Conservation (phyloP, 2,113 vertebrate species). For the Onychorhynchus coronatus region DNA sequence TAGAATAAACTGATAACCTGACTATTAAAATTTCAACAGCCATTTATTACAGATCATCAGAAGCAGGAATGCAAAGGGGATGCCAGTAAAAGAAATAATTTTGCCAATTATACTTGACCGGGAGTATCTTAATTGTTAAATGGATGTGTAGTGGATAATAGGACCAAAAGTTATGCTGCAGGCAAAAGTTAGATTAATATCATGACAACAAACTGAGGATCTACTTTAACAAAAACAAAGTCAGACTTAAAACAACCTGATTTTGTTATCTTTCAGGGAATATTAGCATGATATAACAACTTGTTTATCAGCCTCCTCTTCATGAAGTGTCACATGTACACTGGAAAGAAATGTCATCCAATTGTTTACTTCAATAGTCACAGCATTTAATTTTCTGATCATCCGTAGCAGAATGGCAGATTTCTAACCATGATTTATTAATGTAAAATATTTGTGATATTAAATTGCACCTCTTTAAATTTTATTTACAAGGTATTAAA, state of each 20-base stretch:
- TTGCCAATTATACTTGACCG: neutral
- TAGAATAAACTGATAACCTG: neutral
- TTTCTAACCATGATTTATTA: neutral
- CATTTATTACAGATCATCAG: neutral
- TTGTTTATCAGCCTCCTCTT: neutral
- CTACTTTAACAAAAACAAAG: neutral
- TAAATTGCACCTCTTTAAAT: neutral
- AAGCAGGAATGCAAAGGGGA: neutral
- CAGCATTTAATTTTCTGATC: neutral
- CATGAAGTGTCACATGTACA: neutral
- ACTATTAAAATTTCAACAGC: neutral
- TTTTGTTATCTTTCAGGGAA: neutral
- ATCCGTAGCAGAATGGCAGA: neutral
- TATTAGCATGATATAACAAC: neutral
- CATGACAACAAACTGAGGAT: neutral
- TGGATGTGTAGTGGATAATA: neutral
- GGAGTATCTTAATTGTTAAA: neutral
- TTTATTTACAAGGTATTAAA: neutral
- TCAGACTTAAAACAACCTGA: neutral
- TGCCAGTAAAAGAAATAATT: neutral
- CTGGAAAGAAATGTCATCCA: neutral
- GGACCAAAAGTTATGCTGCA: neutral
- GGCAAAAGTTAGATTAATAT: neutral
- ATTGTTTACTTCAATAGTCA: neutral
- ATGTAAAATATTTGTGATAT: neutral